These are phyloP conservation scores for Ichneumoninae sp. DNA, from an alignment of 2,888 invertebrate species.

Conservation along the genomic window DNA sequence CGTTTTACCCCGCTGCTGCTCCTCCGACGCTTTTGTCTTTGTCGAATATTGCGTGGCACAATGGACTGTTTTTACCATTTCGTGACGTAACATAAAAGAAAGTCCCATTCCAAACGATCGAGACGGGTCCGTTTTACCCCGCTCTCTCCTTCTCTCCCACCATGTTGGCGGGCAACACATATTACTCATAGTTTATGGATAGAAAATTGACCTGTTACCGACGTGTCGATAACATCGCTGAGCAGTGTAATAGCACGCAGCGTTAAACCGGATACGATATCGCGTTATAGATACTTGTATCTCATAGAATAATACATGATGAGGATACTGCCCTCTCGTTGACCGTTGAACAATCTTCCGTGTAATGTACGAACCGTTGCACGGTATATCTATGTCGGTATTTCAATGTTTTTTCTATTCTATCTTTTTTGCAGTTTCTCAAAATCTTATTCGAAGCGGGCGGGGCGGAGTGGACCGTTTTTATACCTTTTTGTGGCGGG, in stretches of 20 bases:
- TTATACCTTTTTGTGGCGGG: no score
- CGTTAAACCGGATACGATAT: constrained; percentile 18
- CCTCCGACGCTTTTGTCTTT: not conserved
- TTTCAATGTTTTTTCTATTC: not conserved
- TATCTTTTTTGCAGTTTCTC: no score
- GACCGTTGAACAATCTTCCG: constrained; percentile 38
- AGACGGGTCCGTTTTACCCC: no score
- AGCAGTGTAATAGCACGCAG: constrained; percentile 33
- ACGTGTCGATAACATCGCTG: constrained; percentile 36
- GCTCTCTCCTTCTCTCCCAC: not conserved
- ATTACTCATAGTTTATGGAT: not conserved
- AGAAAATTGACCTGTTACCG: constrained; percentile 25
- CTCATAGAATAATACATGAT: constrained; percentile 55
- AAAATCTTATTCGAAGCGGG: no score
- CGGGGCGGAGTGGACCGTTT: no score
- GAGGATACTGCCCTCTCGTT: constrained; percentile 7
- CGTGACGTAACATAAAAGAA: no score
- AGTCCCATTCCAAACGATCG: no score
- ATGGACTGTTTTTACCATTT: no score
- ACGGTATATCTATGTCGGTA: constrained; percentile 28
- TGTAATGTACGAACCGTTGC: constrained; percentile 18
- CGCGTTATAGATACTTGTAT: not conserved
- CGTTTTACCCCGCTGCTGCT: not conserved
- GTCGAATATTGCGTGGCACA: no score
- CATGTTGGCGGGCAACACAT: not conserved